Conservation (phyloP, 2,888 invertebrate genomes). For the Lepidocyrtinus sp. region DNA sequence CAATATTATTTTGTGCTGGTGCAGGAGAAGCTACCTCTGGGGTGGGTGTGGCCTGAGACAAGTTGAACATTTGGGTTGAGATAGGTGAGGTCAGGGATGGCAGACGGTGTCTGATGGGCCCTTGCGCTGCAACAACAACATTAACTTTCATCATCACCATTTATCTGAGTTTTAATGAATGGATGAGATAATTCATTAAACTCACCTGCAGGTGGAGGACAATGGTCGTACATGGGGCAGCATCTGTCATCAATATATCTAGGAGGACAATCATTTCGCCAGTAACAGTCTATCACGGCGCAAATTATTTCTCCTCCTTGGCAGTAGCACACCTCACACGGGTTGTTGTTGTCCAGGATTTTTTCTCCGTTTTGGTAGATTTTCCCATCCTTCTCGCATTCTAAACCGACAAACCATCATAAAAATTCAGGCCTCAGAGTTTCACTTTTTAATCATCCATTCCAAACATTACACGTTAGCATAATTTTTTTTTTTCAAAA, state of each 20-base stretch:
- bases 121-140: constrained; percentile 28
- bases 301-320: constrained; percentile 86
- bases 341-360: constrained; percentile 80
- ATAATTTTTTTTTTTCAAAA: no score
- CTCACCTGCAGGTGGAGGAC: constrained; percentile 76
- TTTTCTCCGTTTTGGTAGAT: constrained; percentile 85
- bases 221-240: constrained; percentile 87
- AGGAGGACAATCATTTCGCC: constrained; percentile 83
- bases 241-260: constrained; percentile 82
- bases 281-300: constrained; percentile 83
- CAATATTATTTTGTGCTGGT: background rate
- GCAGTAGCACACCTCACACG: constrained; percentile 87
- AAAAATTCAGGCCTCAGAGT: no score
- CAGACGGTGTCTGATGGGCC: constrained; percentile 44
- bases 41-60: constrained; percentile 26
- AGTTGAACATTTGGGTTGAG: constrained; percentile 11
- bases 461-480: no score
- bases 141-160: background rate
- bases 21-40: no score
- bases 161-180: background rate
- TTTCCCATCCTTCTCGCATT: constrained; percentile 83
- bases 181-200: background rate
- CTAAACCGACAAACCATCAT: constrained; percentile 75
- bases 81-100: constrained; percentile 36
- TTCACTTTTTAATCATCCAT: no score